Base-by-base conservation (phyloP, 2,797 vertebrate genomes). In the Muscicapa comitata region DNA sequence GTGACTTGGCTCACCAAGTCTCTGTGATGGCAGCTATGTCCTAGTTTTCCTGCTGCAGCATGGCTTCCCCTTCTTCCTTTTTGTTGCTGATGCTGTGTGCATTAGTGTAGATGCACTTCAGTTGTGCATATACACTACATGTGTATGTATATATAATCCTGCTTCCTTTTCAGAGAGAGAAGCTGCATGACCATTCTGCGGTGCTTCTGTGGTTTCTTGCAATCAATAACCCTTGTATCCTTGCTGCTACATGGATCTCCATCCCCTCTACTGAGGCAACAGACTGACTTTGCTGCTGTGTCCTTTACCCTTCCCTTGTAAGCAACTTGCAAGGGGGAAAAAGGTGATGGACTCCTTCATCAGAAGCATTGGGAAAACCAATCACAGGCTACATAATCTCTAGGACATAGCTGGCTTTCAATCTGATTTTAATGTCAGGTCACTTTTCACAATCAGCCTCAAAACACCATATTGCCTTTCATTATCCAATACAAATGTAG, bases 291-390 rank as follows among this genome's bases (percentile, higher is more conserved):
- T 54, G 16, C 54, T 94, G n/a, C 65, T 78, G n/a, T n/a, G 33
- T 13, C 13, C 5, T 8, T 53, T 61, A n/a, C 10, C 20, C 7
- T 67, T 35, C 40, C 17, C 19, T 75, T 0, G 0, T 53, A 40
- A 74, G 23, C 10, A 14, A 51, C 15, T 65, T 2, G 1, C 11
- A 11, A n/a, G 24, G 6, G 7, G 26, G 11, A 33, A 62, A 88
- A 80, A 55, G 10, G 25, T 45, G 59, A 28, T 47, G 43, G 19
- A 37, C 4, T 79, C 13, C 47, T 53, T 68, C 63, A n/a, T 45
- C 48, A 72, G 58, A 28, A 82, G 16, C 58, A 26, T 15, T 3
- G 5, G 26, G 19, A 50, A 75, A 91, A 73, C 2, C 19, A 76
- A 20, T 48, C 63, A 40, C 38, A 59, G 67, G 62, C 18, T n/a